Conservation (phyloP, 1,140 invertebrate species). For the Tetragnatha versicolor region DNA sequence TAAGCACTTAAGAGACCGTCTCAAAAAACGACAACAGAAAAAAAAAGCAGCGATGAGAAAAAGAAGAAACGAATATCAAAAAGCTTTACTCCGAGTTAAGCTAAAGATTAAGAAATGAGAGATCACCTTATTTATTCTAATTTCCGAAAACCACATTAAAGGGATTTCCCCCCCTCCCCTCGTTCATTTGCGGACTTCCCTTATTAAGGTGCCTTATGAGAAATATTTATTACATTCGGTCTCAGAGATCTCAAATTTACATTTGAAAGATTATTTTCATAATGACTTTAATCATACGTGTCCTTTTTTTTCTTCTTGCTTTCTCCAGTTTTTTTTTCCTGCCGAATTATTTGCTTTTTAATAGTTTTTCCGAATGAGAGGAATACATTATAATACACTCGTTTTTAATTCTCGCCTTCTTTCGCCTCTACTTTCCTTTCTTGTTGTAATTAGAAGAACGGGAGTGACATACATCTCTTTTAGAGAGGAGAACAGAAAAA, state of each 20-base stretch:
- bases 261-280: slow-evolving; percentile 54
- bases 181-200: too few species aligned
- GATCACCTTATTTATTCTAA: slow-evolving; percentile 50
- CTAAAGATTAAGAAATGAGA: slow-evolving; percentile 28
- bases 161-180: slow-evolving; percentile 5
- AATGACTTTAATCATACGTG: slow-evolving; percentile 49
- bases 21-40: not conserved
- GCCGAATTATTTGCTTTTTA: not conserved
- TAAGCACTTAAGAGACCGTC: not conserved
- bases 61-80: not conserved
- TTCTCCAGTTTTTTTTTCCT: slow-evolving; percentile 11
- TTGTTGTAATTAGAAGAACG: too few species aligned
- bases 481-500: not conserved
- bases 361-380: too few species aligned
- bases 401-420: too few species aligned
- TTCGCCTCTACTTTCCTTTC: too few species aligned
- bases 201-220: slow-evolving; percentile 39
- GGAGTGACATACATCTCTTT: too few species aligned
- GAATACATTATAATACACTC: too few species aligned
- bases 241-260: slow-evolving; percentile 40
- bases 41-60: not conserved
- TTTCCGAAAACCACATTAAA: slow-evolving; percentile 49
- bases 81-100: slow-evolving; percentile 3
- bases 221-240: slow-evolving; percentile 46
- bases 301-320: slow-evolving; percentile 6